Base-by-base conservation (phyloP, 2,888 invertebrate species). In the Ophion ventricosus region DNA sequence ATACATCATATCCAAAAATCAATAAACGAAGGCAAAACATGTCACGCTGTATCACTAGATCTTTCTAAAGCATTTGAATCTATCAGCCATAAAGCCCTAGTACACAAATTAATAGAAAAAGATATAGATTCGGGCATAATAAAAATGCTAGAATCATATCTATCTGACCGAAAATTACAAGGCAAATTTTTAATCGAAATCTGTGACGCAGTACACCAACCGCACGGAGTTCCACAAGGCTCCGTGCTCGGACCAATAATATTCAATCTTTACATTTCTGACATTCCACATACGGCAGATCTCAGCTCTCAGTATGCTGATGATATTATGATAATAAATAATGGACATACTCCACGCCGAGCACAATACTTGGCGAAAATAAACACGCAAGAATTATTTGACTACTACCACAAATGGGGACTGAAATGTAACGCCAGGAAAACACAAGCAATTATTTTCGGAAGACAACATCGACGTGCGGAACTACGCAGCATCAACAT, bases 21-120 rank as follows among this genome's bases (percentile, higher is more conserved):
- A 82, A 63, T 76, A 64, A 70, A 63, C 63, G 59, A 78, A 56
- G 79, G 23, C 40, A 67, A 1, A 57, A 76, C 66, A 14, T 76
- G 67, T n/a, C 25, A 57, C n/a, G 76, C 76, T 20, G 77, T 67
- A n/a, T 77, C 69, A 3, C 14, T 69, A 26, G 83, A 83, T 69
- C 79, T 79, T 2, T 74, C 67, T 4, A 79, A 83, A 74, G 83
- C 78, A 4, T 79, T 74, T 8, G 74, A 83, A 40, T 40, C 61
- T 8, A 83, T 83, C 4, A 72, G 61, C 59, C 74, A 78, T 20
- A 7, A 10, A 26, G 82, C 57, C 49, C n/a, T 78, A 11, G 25
- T 61, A 49, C 25, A 66, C 8, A 73, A 78, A 61, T 17, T 82
- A 57, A 78, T n/a, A 56, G 54, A 35, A 59, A 43, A 66, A 73